phyloP scores from a whole-genome alignment of 2,888 invertebrate species.

The Xylophagus ater region DNA sequence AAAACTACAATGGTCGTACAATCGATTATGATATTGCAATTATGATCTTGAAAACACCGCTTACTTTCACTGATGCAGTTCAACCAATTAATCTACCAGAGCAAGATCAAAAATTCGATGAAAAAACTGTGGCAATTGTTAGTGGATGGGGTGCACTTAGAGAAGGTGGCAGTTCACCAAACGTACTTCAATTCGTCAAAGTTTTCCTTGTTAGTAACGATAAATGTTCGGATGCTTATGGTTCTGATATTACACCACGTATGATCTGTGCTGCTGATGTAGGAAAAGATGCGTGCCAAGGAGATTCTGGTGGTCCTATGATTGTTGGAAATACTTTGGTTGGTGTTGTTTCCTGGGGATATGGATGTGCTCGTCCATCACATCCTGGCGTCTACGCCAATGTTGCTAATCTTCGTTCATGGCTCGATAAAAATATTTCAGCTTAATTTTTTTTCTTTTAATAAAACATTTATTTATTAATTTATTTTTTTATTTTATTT shows the following conservation, averaged over 20 bases:
- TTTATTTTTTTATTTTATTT: too few relatives aligned
- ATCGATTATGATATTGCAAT: conserved; percentile 48
- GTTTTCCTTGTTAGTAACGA: conserved; percentile 1
- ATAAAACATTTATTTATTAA: too few relatives aligned
- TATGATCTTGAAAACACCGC: conserved; percentile 39
- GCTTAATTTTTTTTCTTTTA: too few relatives aligned
- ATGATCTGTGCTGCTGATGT: not conserved
- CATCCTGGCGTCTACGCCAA: conserved; percentile 7
- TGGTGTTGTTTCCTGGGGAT: conserved; percentile 12
- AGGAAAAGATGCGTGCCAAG: conserved; percentile 11
- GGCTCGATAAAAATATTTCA: conserved; percentile 1
- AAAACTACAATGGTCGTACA: conserved; percentile 37
- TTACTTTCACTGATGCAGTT: conserved; percentile 35
- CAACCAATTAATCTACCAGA: conserved; percentile 36
- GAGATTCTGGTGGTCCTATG: conserved; percentile 10
- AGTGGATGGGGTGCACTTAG: conserved; percentile 4
- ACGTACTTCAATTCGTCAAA: not conserved
- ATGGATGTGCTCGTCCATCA: conserved; percentile 5
- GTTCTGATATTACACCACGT: conserved; percentile 27
- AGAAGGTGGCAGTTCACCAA: not conserved
- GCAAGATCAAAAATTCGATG: conserved; percentile 18
- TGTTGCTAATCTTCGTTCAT: conserved; percentile 4
- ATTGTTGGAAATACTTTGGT: not conserved
- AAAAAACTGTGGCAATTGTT: conserved; percentile 2
- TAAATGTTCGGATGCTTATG: conserved; percentile 25